phyloP scores from a whole-genome alignment of 2,113 vertebrate genomes.

The Trachemys scripta region DNA sequence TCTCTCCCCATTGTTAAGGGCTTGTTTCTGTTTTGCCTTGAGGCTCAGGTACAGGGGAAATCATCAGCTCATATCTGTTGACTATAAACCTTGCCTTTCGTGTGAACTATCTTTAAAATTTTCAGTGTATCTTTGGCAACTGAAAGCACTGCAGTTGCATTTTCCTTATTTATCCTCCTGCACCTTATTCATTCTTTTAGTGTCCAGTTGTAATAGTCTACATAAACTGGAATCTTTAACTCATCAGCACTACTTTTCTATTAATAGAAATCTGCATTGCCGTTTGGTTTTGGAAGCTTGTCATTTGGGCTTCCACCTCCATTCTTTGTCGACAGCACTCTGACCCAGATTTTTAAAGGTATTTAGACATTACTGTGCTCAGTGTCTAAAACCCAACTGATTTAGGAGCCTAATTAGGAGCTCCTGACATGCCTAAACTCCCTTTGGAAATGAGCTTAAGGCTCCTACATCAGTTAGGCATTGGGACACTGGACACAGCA shows the following conservation, averaged over 20 bases:
- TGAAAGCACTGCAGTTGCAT: background rate
- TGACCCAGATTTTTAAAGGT: background rate
- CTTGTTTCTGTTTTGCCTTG: background rate
- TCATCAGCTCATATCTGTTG: background rate
- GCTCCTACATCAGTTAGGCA: background rate
- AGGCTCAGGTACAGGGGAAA: background rate
- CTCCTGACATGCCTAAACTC: background rate
- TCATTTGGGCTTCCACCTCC: background rate
- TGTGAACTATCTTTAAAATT: background rate
- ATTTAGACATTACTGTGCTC: background rate
- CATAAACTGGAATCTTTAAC: background rate
- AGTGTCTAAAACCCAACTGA: background rate
- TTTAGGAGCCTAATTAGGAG: background rate
- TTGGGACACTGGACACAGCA: background rate
- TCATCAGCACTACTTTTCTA: background rate
- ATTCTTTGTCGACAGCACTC: background rate
- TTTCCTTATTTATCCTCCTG: background rate
- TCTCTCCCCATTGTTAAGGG: background rate
- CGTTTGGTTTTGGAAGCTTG: background rate
- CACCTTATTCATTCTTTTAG: background rate
- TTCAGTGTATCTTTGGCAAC: background rate
- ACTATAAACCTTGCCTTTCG: background rate
- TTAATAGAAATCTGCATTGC: background rate
- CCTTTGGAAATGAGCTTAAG: background rate
- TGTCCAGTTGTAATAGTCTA: background rate